These are phyloP conservation scores for Coreius guichenoti DNA, from an alignment of 2,797 vertebrate genomes.

Conservation along the genomic window DNA sequence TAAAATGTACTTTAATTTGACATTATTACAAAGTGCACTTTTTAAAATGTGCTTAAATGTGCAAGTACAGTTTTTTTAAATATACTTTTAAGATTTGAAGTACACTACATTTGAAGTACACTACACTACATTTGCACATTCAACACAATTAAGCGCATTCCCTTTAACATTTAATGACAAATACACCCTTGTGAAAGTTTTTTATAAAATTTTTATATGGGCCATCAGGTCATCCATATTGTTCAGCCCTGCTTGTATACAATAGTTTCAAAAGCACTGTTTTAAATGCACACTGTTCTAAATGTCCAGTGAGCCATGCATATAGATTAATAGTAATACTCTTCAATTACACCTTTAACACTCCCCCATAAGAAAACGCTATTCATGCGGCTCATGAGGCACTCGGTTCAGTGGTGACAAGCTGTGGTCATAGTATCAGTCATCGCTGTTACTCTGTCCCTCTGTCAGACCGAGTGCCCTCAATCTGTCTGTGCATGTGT, in stretches of 20 bases:
- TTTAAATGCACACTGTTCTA: slow-evolving; percentile 20
- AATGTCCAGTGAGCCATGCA: slow-evolving; percentile 20
- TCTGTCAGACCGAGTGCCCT: slow-evolving; percentile 68
- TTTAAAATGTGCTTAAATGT: neutral
- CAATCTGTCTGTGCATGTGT: slow-evolving; percentile 72
- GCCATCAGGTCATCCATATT: neutral
- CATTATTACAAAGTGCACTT: too few relatives aligned
- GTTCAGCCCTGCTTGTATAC: neutral
- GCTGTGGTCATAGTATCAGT: slow-evolving; percentile 71
- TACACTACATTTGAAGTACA: neutral
- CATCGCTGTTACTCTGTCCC: slow-evolving; percentile 69
- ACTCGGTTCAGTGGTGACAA: slow-evolving; percentile 72
- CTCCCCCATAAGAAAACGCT: slow-evolving; percentile 32
- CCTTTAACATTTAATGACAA: too few relatives aligned
- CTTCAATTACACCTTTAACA: slow-evolving; percentile 40
- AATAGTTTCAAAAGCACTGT: neutral
- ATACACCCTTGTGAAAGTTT: too few relatives aligned
- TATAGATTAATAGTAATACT: slow-evolving; percentile 41
- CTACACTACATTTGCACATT: neutral
- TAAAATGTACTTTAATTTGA: too few relatives aligned
- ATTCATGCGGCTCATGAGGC: slow-evolving; percentile 47
- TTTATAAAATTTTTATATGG: neutral
- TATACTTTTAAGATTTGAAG: neutral
- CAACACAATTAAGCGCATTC: neutral
- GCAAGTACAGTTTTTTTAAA: neutral